Percentiles rank a stretch among this genome's conserved stretches.
Evolutionary conservation across 2,888 invertebrate species (phyloP).

Genomic region (Cremastinae sp.): DNA sequence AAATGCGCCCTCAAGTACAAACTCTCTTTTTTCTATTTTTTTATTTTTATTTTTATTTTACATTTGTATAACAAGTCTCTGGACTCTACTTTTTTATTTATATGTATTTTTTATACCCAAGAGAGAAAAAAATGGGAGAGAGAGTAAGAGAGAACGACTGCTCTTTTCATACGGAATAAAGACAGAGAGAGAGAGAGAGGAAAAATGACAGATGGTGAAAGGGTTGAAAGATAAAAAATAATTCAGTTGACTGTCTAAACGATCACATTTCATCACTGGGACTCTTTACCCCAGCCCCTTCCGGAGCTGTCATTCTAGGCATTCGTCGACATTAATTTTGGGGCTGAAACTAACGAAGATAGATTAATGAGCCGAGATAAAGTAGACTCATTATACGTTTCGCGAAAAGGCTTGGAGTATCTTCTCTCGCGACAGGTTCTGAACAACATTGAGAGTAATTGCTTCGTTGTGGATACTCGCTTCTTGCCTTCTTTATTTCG

Average conservation of each 20-base stretch:
- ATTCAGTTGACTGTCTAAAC: slow-evolving; percentile 6
- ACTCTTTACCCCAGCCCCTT: neutral
- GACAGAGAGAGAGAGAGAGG: neutral
- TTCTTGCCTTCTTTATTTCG: slow-evolving; percentile 16
- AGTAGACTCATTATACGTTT: slow-evolving; percentile 36
- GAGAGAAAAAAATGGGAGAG: neutral
- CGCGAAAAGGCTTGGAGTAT: slow-evolving; percentile 13
- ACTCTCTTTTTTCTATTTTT: slow-evolving; percentile 10
- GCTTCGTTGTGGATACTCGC: slow-evolving; percentile 4
- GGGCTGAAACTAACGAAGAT: slow-evolving; percentile 39
- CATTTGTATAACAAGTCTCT: slow-evolving; percentile 5
- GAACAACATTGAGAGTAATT: slow-evolving; percentile 32
- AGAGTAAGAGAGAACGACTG: slow-evolving; percentile 22
- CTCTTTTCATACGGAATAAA: neutral
- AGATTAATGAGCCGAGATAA: slow-evolving; percentile 48
- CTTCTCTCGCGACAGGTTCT: slow-evolving; percentile 27
- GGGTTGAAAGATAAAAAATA: neutral
- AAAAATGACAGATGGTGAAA: too few species aligned
- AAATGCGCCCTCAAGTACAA: neutral
- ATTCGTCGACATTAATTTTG: slow-evolving; percentile 40
- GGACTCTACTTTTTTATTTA: neutral
- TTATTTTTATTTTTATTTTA: neutral
- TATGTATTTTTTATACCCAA: slow-evolving; percentile 27
- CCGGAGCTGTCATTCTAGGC: neutral
- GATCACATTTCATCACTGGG: slow-evolving; percentile 22